phyloP scores from a whole-genome alignment of 2,888 invertebrate genomes.

The Agrypnus murinus region DNA sequence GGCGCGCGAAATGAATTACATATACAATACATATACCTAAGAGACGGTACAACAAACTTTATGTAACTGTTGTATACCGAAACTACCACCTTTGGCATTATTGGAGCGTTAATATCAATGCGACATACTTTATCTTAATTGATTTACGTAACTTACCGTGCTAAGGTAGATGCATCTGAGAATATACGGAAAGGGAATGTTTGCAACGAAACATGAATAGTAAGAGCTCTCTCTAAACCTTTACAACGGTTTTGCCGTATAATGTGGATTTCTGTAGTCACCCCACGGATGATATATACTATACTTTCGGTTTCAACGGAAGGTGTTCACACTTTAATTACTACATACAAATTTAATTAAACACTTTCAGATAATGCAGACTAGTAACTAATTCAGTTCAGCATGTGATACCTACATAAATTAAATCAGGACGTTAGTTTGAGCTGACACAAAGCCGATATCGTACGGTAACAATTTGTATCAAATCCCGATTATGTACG shows the following conservation, averaged over 20 bases:
- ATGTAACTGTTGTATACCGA: constrained; percentile 27
- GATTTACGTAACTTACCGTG: constrained; percentile 28
- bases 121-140: constrained; percentile 37
- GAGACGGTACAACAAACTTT: constrained; percentile 33
- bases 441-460: constrained; percentile 27
- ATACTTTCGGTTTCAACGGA: constrained; percentile 26
- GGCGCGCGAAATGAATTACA: constrained; percentile 49
- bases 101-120: constrained; percentile 33
- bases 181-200: constrained; percentile 17
- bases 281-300: neutral
- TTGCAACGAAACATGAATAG: constrained; percentile 8
- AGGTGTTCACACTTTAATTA: neutral
- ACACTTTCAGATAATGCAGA: constrained; percentile 10
- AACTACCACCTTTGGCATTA: constrained; percentile 36
- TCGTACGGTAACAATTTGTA: constrained; percentile 24
- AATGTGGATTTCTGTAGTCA: constrained; percentile 3
- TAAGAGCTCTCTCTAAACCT: constrained; percentile 5
- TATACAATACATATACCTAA: constrained; percentile 34
- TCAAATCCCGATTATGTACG: neutral
- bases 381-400: neutral
- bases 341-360: constrained; percentile 27
- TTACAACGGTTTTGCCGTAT: neutral
- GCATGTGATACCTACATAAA: constrained; percentile 20
- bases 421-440: constrained; percentile 17
- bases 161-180: constrained; percentile 19